Evolutionary conservation across 2,113 vertebrate species (phyloP), one percentile per base, ranked within the genome.

Genomic region (Tylochromis polylepis): DNA sequence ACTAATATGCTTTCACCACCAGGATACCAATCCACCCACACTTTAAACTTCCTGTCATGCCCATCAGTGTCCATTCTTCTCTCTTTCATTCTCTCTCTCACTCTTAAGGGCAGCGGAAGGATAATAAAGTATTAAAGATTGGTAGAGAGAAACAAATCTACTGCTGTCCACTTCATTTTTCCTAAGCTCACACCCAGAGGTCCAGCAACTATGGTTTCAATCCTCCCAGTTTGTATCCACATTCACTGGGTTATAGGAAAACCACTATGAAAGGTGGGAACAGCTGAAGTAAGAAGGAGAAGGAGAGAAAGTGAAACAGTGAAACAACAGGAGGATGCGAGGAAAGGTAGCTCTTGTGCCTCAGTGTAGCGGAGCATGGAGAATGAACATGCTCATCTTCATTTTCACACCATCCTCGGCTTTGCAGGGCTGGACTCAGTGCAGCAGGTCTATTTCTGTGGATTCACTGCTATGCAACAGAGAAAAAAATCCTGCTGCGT

Each of bases 361-460:
- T 88, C 70, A 43, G 80, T 80, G 67, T 58, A 65, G 59, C 18
- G 24, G 81, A 89, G 77, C 43, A 15, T 57, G 56, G 87, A 70
- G 85, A 88, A 91, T 93, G 79, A 90, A 88, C 80, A 88, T 22
- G 46, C 83, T 89, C 81, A n/a, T 92, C 89, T 94, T 89, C 82
- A 92, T 91, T 89, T 87, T 62, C 83, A 81, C 59, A 55, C 57
- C 59, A 53, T 2, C 83, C 75, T 86, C 15, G 3, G 38, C 78
- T 88, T 70, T 58, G 84, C 84, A 83, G 83, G 46, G 59, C 70
- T 9, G 38, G 87, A 82, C 57, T 79, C 31, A 1, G 79, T 79
- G 55, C 20, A 85, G 81, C 70, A 46, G 38, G 16, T 36, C 85
- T 81, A 16, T 84, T 77, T 75, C 85, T 89, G 79, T 67, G 53